phyloP scores from a whole-genome alignment of 2,797 vertebrate genomes.

The Periophthalmus magnuspinnatus region DNA sequence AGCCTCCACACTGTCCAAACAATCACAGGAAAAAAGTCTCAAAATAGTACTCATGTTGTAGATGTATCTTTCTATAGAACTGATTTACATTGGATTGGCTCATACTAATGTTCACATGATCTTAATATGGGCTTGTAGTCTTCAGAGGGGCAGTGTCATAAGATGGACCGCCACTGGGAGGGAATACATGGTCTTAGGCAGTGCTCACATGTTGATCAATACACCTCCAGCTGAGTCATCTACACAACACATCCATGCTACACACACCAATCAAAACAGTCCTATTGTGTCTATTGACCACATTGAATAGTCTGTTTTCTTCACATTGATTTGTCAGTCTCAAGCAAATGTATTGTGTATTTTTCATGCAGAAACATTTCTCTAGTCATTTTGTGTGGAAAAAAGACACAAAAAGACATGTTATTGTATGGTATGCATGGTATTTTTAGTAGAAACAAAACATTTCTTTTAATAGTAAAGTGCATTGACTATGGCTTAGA shows the following conservation, averaged over 20 bases:
- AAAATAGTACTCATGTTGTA: slow-evolving; percentile 9
- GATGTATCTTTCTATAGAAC: slow-evolving; percentile 4
- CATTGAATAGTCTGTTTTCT: neutral
- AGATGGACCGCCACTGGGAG: slow-evolving; percentile 27
- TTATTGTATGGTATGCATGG: neutral
- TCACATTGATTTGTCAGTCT: neutral
- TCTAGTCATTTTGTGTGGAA: neutral
- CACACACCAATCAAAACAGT: neutral
- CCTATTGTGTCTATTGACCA: slow-evolving; percentile 3
- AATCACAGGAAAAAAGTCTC: slow-evolving; percentile 52
- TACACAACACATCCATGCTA: neutral
- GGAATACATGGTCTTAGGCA: neutral
- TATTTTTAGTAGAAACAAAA: neutral
- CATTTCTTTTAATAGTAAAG: neutral
- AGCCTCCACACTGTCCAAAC: slow-evolving; percentile 30
- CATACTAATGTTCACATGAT: slow-evolving; percentile 52
- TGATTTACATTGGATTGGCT: slow-evolving; percentile 28
- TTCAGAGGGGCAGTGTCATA: slow-evolving; percentile 55
- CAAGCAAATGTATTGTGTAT: neutral
- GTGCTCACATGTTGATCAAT: slow-evolving; percentile 10
- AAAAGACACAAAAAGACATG: neutral
- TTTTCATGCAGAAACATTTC: neutral
- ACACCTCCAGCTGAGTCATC: slow-evolving; percentile 14
- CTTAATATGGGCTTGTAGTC: slow-evolving; percentile 31
- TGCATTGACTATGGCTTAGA: neutral